Evolutionary conservation across 2,888 invertebrate species (phyloP), one percentile per base, ranked within the genome.

Genomic region (Chrysodeixis includens): DNA sequence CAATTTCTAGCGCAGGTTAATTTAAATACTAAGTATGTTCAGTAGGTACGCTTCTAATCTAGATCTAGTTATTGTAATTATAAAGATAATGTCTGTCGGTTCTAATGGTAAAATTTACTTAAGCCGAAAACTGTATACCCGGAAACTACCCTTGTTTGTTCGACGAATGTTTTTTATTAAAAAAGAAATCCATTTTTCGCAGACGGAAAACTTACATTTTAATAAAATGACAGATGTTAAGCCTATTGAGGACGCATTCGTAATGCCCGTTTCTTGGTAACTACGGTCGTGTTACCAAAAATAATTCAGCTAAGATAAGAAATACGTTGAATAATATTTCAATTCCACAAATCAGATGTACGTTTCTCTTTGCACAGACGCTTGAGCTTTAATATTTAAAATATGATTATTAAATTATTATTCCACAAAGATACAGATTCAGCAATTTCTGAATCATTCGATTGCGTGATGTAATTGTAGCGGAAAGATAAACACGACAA

Each of bases 381-480:
- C n/a, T 40, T n/a, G 16, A 2, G 26, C 6, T 4, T 54, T 59
- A 32, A 71, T 69, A 69, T 53, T 18, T 51, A 60, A 68, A 74
- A 51, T 60, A 44, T 46, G 16, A 57, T 44, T 5, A 61, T 61
- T 70, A 40, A 52, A 75, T 64, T 70, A 75, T 49, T 35, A 35
- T 9, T 32, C 16, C 51, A 53, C 65, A 49, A 61, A 66, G 62
- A 56, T 35, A 53, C 52, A 64, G 61, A 53, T 70, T 52, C 51
- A 46, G 12, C 14, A 59, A 70, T 66, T 54, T 62, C 40, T 35
- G 53, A 20, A 65, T 75, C 49, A 53, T 60, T 59, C 66, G 46
- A 71, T 73, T 62, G 56, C 40, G 40, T 12, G 30, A 54, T 60
- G 35, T 35, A 26, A 71, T 74, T 76, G 62, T 53, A 57, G 62